Conservation (phyloP, 1,140 invertebrate genomes). For the Aphelenchoides avenae region DNA sequence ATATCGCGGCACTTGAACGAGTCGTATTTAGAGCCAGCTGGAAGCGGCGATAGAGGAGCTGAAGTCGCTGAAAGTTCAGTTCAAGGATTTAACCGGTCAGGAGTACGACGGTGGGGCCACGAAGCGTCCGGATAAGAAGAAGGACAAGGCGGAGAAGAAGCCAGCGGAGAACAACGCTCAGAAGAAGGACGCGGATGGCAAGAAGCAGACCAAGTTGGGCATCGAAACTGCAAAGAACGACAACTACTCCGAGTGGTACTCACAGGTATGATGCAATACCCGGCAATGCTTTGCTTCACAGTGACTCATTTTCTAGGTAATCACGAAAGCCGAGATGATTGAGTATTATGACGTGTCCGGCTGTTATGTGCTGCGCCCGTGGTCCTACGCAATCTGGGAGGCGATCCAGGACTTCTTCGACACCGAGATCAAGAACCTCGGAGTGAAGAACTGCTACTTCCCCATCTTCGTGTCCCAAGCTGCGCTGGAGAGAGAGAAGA, state of each 20-base stretch:
- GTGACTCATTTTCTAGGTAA: slow-evolving; percentile 70
- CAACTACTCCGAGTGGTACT: slow-evolving; percentile 94
- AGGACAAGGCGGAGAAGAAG: not conserved
- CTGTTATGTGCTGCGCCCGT: slow-evolving; percentile 93
- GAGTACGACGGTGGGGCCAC: not conserved
- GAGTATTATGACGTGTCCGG: slow-evolving; percentile 99
- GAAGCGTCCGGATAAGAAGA: not conserved
- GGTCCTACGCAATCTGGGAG: slow-evolving; percentile 96
- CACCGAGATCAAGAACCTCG: slow-evolving; percentile 79
- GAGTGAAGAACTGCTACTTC: slow-evolving; percentile 95
- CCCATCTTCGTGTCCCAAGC: slow-evolving; percentile 90
- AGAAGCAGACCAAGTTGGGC: slow-evolving; percentile 81
- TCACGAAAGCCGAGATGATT: slow-evolving; percentile 95
- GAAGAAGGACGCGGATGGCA: too few species aligned
- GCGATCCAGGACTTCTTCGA: slow-evolving; percentile 83
- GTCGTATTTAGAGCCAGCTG: not conserved
- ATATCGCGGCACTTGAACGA: too few species aligned
- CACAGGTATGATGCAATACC: too few species aligned
- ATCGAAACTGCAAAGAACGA: slow-evolving; percentile 86
- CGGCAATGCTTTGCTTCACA: too few species aligned
- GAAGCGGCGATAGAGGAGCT: not conserved
- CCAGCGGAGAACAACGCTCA: slow-evolving; percentile 2
- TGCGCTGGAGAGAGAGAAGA: slow-evolving; percentile 89
- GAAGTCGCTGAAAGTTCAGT: not conserved
- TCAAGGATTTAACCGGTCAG: not conserved